Evolutionary conservation across 30 jellyfish, hydroid and myxozoan genomes (phyloP).

Genomic region (Cassiopea andromeda): DNA sequence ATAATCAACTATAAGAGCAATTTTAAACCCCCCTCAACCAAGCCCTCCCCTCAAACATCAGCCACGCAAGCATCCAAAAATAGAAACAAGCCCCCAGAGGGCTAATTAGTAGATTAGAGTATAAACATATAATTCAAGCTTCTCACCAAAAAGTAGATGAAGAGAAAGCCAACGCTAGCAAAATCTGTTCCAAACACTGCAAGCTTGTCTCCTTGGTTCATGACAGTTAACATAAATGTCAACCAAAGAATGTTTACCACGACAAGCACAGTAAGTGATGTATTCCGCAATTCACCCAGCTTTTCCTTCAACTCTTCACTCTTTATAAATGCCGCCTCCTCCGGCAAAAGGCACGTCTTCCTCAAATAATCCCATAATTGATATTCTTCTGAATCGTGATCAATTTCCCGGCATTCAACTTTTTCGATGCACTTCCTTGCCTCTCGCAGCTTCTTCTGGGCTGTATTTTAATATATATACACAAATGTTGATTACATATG

Average conservation of each 20-base stretch:
- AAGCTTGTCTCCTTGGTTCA: constrained; percentile 85
- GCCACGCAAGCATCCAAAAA: neutral
- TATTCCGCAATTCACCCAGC: constrained; percentile 88
- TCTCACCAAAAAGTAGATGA: constrained; percentile 83
- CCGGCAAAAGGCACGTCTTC: constrained; percentile 85
- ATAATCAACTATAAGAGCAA: neutral
- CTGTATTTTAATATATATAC: neutral
- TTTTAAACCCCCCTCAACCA: neutral
- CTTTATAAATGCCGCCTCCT: constrained; percentile 94
- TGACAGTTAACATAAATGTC: constrained; percentile 91
- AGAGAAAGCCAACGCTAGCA: constrained; percentile 90
- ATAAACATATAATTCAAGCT: neutral
- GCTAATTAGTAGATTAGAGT: neutral
- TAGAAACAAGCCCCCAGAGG: neutral
- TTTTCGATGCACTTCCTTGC: constrained; percentile 79
- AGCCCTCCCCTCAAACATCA: neutral
- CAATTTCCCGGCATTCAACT: constrained; percentile 54
- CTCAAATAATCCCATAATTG: constrained; percentile 81
- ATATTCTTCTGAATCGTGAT: constrained; percentile 74
- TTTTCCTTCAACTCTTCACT: constrained; percentile 88
- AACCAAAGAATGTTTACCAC: constrained; percentile 90
- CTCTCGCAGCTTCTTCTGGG: constrained; percentile 82
- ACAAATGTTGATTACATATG: too few relatives aligned
- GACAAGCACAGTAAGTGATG: constrained; percentile 76
- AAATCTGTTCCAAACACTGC: constrained; percentile 79